Conservation (phyloP, 1,140 invertebrate genomes). For the Sweltsa coloradensis region DNA sequence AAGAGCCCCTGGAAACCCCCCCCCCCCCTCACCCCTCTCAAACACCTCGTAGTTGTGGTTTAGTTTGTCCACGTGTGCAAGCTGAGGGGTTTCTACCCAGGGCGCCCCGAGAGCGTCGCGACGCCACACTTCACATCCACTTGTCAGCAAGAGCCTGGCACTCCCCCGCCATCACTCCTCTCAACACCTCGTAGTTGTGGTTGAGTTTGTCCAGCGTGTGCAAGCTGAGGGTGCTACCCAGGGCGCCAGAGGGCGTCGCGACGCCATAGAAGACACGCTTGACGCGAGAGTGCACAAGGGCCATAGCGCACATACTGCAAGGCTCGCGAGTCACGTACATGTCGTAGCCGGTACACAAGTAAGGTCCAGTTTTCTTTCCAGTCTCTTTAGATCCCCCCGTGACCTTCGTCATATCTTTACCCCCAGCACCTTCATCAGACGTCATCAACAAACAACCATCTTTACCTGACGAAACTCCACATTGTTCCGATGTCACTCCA, state of each 20-base stretch:
- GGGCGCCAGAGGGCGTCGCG: conserved; percentile 46
- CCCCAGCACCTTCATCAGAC: too few species aligned
- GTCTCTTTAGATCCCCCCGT: too few species aligned
- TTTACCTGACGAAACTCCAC: too few species aligned
- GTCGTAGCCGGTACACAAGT: conserved; percentile 84
- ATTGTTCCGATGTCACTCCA: too few species aligned
- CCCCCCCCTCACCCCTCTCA: conserved; percentile 20
- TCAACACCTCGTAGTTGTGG: conserved; percentile 80
- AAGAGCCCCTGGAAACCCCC: too few species aligned
- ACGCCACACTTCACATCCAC: too few species aligned
- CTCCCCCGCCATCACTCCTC: conserved; percentile 16
- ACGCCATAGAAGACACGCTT: conserved; percentile 68
- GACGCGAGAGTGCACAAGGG: conserved; percentile 74
- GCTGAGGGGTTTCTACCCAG: conserved; percentile 50
- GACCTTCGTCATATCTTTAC: not conserved
- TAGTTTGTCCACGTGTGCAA: conserved; percentile 65
- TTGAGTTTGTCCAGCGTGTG: conserved; percentile 72
- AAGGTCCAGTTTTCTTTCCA: conserved; percentile 43
- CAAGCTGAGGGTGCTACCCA: conserved; percentile 57
- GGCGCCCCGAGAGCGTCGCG: conserved; percentile 50
- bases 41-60: conserved; percentile 90
- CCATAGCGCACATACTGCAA: conserved; percentile 91
- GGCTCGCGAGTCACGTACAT: conserved; percentile 75
- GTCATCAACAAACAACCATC: too few species aligned
- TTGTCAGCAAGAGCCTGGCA: too few species aligned